phyloP scores from a whole-genome alignment of 2,888 invertebrate genomes.

The Eristalis arbustorum region DNA sequence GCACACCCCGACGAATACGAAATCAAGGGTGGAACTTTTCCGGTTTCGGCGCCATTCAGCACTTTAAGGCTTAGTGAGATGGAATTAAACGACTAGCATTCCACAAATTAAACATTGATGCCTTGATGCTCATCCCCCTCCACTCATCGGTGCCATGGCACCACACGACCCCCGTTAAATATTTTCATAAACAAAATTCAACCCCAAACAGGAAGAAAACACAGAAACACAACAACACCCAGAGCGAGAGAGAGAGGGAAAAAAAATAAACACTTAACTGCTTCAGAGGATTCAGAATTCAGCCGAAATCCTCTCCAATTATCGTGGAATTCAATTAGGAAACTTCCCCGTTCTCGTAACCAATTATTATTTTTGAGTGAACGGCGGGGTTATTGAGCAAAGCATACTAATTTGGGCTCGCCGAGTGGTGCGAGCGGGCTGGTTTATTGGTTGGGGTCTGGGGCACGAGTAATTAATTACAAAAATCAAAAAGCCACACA shows the following conservation, averaged over 20 bases:
- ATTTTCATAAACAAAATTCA: slow-evolving; percentile 20
- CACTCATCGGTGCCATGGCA: not conserved
- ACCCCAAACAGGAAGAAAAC: not conserved
- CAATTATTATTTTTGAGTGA: slow-evolving; percentile 53
- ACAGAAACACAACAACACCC: not conserved
- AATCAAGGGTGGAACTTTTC: slow-evolving; percentile 12
- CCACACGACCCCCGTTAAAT: slow-evolving; percentile 1
- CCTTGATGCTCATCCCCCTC: not conserved
- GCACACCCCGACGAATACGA: not conserved
- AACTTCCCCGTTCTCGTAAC: slow-evolving; percentile 51
- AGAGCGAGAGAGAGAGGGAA: not conserved
- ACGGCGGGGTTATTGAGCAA: slow-evolving; percentile 28
- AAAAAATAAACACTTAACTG: slow-evolving; percentile 34
- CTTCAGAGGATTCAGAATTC: slow-evolving; percentile 36
- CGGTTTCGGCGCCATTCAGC: slow-evolving; percentile 37
- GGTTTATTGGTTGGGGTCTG: not conserved
- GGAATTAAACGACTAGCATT: slow-evolving; percentile 57
- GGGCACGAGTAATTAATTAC: not conserved
- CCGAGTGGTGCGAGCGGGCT: not conserved
- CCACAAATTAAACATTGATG: slow-evolving; percentile 45
- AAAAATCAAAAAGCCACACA: not conserved
- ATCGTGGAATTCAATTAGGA: slow-evolving; percentile 58
- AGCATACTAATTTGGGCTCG: slow-evolving; percentile 27
- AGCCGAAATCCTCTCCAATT: slow-evolving; percentile 51
- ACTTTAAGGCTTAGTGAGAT: slow-evolving; percentile 49